Base-by-base conservation (phyloP, 2,888 invertebrate genomes). In the Emmelina monodactyla region DNA sequence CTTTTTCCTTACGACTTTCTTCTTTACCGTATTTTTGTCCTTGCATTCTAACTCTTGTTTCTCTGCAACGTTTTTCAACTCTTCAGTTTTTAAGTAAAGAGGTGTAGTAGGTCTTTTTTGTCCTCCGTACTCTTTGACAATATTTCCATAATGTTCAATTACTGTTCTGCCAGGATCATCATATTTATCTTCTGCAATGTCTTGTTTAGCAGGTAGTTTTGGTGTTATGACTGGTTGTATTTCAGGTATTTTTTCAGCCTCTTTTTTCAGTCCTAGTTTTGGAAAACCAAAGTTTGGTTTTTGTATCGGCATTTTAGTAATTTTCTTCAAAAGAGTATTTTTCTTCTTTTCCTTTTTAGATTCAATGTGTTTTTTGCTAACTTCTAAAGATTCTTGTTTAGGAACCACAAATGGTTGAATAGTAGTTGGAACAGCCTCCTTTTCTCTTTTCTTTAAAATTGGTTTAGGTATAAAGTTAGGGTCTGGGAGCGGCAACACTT, bases 101-200 rank as follows among this genome's bases (percentile, higher is more conserved):
- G 82, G 82, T 9, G 82, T 69, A 31, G 66, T 56, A 5, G 72
- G 58, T 51, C 71, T 80, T 41, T 78, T 80, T 11, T 70, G 71
- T 37, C 66, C 70, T 10, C 89, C 86, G 49, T 86, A 86, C 55
- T 87, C 88, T 49, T 84, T 85, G 1, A 92, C 89, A 43, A 92
- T 86, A 56, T 88, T 91, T 12, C 89, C 88, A 50, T 92, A 92
- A 56, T 91, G 88, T 66, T 90, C 89, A 11, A 89, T 88, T 0
- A 88, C 86, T 0, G 87, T 87, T 57, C 82, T 84, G 1, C 85
- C 83, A 61, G 87, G 88, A 45, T 89, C 88, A 32, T 58, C 53
- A 32, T 46, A 34, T 43, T 53, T 53, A 37, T 68, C 65, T 13
- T 38, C 35, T 44, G 63, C 64, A n/a, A n/a, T n/a, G n/a, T n/a